Evolutionary conservation across 2,888 invertebrate species (phyloP), one percentile per base, ranked within the genome.

Genomic region (Leuctra nigra): DNA sequence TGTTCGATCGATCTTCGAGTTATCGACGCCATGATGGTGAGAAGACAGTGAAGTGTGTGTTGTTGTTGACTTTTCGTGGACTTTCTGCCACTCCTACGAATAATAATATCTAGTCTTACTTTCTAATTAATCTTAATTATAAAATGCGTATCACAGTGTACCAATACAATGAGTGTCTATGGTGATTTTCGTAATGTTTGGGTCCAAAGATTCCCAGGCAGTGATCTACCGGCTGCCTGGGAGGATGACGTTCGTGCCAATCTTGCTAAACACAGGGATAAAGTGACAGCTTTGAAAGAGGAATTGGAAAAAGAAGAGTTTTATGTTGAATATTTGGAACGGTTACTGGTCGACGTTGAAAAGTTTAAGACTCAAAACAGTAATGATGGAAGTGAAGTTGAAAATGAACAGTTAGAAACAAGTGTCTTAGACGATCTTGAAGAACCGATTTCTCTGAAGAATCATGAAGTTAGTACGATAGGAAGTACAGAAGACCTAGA

Each of bases 211-310:
- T 92, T 91, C 79, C 91, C 91, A 65, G 90, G 90, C 70, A 90
- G 89, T 76, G 87, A 88, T 66, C 78, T 92, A 67, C 91, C 92
- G 72, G 88, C 88, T 71, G 91, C 91, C 71, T 91, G 91, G 91
- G 91, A 91, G 73, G 91, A 90, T 76, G 91, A 92, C 78, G 91
- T 92, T 69, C 83, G 91, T 70, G 88, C 89, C 65, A 91, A 91
- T 77, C 80, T 93, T 67, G 83, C 86, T 68, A 88, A 90, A 74
- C 92, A 93, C 78, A 88, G 88, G 77, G 84, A 87, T 72, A 89
- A 88, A 79, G 90, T 91, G 63, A 77, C 81, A 63, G 80, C 86
- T 66, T 77, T 93, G 56, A 83, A 84, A 70, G 89, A 90, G 70
- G 91, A 92, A 73, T 76, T 93, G 63, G 90, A 91, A 69, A 91